phyloP scores from a whole-genome alignment of 1,140 invertebrate genomes.

The Anastrepha obliqua region DNA sequence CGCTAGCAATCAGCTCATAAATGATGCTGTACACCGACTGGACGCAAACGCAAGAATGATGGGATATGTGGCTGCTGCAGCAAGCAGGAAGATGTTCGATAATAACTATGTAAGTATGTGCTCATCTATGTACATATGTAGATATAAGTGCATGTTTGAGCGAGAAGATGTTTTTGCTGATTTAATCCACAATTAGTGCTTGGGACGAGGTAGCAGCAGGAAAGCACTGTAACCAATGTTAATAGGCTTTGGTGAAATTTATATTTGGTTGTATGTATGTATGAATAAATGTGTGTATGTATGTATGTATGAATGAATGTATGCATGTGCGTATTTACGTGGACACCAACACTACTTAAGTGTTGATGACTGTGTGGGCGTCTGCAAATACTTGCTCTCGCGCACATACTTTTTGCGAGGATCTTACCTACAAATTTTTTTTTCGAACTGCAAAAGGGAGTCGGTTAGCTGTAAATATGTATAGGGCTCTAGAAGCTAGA shows the following conservation, averaged over 20 bases:
- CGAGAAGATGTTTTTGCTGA: too few species aligned
- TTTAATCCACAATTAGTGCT: neutral
- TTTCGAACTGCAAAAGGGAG: too few species aligned
- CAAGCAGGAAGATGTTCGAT: neutral
- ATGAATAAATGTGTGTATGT: too few species aligned
- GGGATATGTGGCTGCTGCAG: neutral
- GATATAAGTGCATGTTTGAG: neutral
- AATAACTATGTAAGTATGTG: neutral
- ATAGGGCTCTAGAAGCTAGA: too few species aligned
- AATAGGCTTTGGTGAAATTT: neutral
- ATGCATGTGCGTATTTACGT: too few species aligned
- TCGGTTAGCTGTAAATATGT: too few species aligned
- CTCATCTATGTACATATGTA: neutral
- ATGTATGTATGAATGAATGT: too few species aligned
- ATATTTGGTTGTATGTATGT: neutral
- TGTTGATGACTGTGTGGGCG: too few species aligned
- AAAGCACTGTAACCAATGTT: neutral
- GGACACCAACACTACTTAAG: too few species aligned
- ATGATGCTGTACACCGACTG: neutral
- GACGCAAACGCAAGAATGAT: neutral
- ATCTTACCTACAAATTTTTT: too few species aligned
- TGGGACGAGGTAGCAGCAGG: neutral
- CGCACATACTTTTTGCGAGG: too few species aligned
- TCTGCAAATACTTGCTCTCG: too few species aligned
- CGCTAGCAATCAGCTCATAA: slow-evolving; percentile 10